Evolutionary conservation across 2,888 invertebrate genomes (phyloP), one percentile per base, ranked within the genome.

Genomic region (Anorthoa munda): DNA sequence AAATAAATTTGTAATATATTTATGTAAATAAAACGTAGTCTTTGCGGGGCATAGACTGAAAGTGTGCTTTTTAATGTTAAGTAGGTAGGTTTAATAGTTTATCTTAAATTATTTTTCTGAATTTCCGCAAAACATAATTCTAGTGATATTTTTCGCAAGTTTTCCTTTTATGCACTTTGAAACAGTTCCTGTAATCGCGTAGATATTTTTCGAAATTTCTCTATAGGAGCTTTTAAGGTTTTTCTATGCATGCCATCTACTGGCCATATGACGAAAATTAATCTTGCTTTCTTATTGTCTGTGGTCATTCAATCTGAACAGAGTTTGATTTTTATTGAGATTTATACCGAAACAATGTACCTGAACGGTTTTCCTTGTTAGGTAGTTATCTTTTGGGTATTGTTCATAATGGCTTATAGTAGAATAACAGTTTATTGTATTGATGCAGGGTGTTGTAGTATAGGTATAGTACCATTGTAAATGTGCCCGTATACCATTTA

Each of bases 31-130:
- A 77, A 77, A 81, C 58, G 77, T 84, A 79, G 88, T 89, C 85
- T 88, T 84, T 89, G 88, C 89, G 69, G 86, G 79, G 89, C 88
- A 88, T 86, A 84, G 90, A 87, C 90, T 83, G 86, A 86, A 82
- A 75, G 79, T 72, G 87, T 86, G 87, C 85, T 85, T 86, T 82
- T 86, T 86, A 80, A 74, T 70, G n/a, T 66, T 86, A 86, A 76
- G 85, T 85, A 86, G 72, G 61, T 77, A 79, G 75, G 55, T 53
- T 65, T 60, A 77, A 72, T 65, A 66, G 31, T n/a, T 73, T 65
- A 75, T 56, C 48, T 39, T 80, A 65, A 63, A 55, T 63, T 65
- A 65, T 70, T 79, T 56, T 63, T 69, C 65, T 45, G 51, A 71
- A 66, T 69, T 71, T 51, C 45, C 31, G 55, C 71, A 64, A 71